Base-by-base conservation (phyloP, 1,140 invertebrate species). In the Odontomachus brunneus region DNA sequence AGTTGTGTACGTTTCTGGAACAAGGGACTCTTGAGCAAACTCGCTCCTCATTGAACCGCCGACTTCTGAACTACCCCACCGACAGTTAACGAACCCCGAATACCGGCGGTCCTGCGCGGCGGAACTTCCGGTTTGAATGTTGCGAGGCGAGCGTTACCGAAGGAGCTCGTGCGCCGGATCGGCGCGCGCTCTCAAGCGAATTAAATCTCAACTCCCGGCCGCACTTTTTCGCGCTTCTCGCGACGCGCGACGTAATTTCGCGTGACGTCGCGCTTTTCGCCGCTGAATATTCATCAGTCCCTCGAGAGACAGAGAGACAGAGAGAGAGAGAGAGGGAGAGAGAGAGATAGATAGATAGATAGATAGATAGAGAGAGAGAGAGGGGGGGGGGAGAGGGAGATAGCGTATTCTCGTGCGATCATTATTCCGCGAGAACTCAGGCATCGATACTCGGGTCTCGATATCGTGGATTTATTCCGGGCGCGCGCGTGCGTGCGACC, bases 21-120 rank as follows among this genome's bases (percentile, higher is more conserved):
- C 86, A 88, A 88, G 86, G 76, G 86, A 87, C 86, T 57, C 86
- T 87, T 65, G 86, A 88, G 72, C 75, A 84, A 88, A 88, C 86
- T 88, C 86, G n/a, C 65, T 33, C 48, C 24, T 84, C 85, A 62
- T 88, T 63, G 85, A 87, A 87, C 65, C 60, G 33, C 69, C 63
- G 69, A 82, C 74, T 71, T 59, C 26, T 53, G 38, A 62, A 76
- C 63, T 69, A 63, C 57, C 59, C 33, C 12, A 71, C 66, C 44
- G 63, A 48, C 59, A 69, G 80, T 83, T 87, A 86, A 87, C 84
- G 84, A 87, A 85, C 59, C 75, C 59, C 33, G 84, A 72, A 82
- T 73, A 69, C 67, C 63, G 55, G 17, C 12, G 55, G 59, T 72
- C 60, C 71, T 66, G 80, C 62, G 73, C 11, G 65, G 44, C 11